Conservation (phyloP, 2,888 invertebrate species). For the Lithophane ornitopus region DNA sequence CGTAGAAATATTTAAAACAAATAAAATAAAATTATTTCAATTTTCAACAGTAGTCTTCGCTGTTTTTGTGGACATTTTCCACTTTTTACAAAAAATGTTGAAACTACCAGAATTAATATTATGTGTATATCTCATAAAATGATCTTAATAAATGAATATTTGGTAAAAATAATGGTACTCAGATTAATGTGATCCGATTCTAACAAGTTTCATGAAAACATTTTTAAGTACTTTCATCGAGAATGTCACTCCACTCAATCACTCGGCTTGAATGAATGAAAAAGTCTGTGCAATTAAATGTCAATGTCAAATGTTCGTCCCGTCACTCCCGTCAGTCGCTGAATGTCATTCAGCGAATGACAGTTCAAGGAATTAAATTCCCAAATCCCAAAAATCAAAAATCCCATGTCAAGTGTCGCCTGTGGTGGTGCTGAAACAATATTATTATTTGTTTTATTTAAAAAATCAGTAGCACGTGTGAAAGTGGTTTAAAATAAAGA, state of each 20-base stretch:
- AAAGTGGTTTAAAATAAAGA: neutral
- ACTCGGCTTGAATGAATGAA: slow-evolving; percentile 2
- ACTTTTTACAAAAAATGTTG: neutral
- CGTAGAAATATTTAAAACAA: slow-evolving; percentile 18
- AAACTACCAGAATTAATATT: neutral
- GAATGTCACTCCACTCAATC: slow-evolving; percentile 27
- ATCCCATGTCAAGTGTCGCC: neutral
- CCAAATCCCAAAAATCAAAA: too few relatives aligned
- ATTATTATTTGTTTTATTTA: slow-evolving; percentile 1
- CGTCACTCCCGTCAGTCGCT: neutral
- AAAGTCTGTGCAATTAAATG: slow-evolving; percentile 22
- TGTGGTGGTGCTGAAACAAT: neutral
- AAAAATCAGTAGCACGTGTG: neutral
- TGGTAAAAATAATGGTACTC: too few relatives aligned
- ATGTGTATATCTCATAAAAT: neutral
- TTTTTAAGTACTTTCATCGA: slow-evolving; percentile 5
- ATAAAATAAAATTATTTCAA: neutral
- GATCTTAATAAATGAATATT: neutral
- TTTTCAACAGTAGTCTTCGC: neutral
- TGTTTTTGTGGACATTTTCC: neutral
- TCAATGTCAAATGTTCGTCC: slow-evolving; percentile 13
- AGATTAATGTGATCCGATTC: neutral
- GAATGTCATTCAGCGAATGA: neutral
- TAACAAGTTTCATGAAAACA: neutral
- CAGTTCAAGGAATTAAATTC: too few relatives aligned